Base-by-base conservation (phyloP, 37 sponge, comb jelly and placozoan species). In the Cliona cf. orientalis region DNA sequence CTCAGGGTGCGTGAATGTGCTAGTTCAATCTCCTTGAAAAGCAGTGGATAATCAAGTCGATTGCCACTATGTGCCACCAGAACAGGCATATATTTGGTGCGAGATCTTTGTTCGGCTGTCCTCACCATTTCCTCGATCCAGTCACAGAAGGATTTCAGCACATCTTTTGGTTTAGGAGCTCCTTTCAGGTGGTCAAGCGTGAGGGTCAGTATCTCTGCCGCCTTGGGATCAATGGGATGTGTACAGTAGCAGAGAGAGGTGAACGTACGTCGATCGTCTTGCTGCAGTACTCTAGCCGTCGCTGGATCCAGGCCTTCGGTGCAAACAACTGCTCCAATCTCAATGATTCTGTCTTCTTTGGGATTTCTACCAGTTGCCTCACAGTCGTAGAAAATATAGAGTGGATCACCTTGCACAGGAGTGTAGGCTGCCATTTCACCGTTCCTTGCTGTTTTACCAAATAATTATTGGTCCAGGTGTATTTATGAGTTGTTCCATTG, bases 301-400 rank as follows among this genome's bases (percentile, higher is more conserved):
- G 29, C 29, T 38, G 73, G 17, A 11, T 41, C 7, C 5, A 59
- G 60, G 5, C 17, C 7, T 56, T 12, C 14, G 7, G 76, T 59
- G 76, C 36, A 25, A 5, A 75, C 28, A 11, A 58, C 61, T 12
- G 71, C 68, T 37, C 71, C 81, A 22, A 80, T 22, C 38, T 69
- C 81, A 6, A 68, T 69, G 22, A 80, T 80, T 28, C 32, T 29
- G 42, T 80, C 81, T 40, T 46, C n/a, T 0, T 53, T 23, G 26
- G 5, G n/a, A 26, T 49, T 59, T 17, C 2, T 12, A 28, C 81
- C 70, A 56, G 58, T 80, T 0, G 69, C 56, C 39, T 80, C 81
- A 68, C 59, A 64, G 49, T 78, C 79, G 31, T 78, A 78, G 49
- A 78, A 66, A 26, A 78, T 45, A 12, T 66, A 78, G 44, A 78